Conservation (phyloP, 2,797 vertebrate species). For the Gephyroberyx darwinii region DNA sequence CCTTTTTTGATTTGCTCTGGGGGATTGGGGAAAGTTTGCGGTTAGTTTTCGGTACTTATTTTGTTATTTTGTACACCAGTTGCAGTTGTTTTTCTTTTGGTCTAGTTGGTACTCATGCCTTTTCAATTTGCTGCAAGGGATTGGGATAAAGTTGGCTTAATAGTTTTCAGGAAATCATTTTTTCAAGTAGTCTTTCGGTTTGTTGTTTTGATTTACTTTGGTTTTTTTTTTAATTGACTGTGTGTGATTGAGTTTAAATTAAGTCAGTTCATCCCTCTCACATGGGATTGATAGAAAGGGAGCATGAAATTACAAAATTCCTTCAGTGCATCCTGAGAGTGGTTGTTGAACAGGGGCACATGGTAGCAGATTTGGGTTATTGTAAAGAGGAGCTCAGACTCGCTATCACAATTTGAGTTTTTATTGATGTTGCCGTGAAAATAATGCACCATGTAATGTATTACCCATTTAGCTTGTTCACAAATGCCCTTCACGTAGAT, state of each 20-base stretch:
- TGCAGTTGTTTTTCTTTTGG: conserved; percentile 35
- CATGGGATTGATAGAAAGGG: conserved; percentile 22
- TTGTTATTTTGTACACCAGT: conserved; percentile 51
- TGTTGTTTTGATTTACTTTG: conserved; percentile 14
- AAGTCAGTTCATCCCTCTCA: conserved; percentile 43
- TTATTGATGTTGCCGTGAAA: too few species aligned
- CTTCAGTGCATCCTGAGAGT: conserved; percentile 5
- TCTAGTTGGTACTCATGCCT: not conserved
- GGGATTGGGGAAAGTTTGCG: conserved; percentile 60
- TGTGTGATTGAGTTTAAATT: conserved; percentile 36
- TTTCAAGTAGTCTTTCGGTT: conserved; percentile 19
- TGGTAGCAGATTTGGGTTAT: conserved; percentile 16
- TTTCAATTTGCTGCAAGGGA: not conserved
- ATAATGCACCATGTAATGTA: too few species aligned
- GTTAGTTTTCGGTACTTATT: conserved; percentile 44
- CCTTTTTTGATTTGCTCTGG: conserved; percentile 59
- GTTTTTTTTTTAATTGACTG: conserved; percentile 1
- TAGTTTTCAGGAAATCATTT: too few species aligned
- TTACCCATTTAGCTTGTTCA: too few species aligned
- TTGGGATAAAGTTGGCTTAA: not conserved
- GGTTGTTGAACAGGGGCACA: conserved; percentile 40
- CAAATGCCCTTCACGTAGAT: too few species aligned
- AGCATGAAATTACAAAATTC: conserved; percentile 67
- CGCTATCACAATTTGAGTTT: too few species aligned
- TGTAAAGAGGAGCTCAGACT: not conserved